Base-by-base conservation (phyloP, 1,140 invertebrate genomes). In the Aplysia californica region DNA sequence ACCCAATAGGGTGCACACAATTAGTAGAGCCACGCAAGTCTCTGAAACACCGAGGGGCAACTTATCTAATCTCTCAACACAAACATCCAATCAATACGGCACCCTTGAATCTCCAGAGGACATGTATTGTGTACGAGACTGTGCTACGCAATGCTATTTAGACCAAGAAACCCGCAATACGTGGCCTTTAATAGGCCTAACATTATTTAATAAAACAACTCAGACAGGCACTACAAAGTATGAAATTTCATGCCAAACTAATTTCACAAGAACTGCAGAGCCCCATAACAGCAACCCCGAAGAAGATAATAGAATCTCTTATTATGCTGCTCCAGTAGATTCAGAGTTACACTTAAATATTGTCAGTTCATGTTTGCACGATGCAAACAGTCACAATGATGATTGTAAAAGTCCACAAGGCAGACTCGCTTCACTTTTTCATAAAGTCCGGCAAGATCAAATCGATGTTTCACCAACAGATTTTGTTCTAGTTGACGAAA, bases 181-280 rank as follows among this genome's bases (percentile, higher is more conserved):
- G 44, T 10, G 44, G 44, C 44, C 44, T 10, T 15, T 50, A 50
- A n/a, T 50, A n/a, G 10, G 44, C 44, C 10, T 50, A 10, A 50
- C 10, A 50, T n/a, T n/a, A n/a, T n/a, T n/a, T n/a, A n/a, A n/a
- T n/a, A n/a, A n/a, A n/a, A n/a, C n/a, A n/a, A n/a, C n/a, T 10
- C 68, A 70, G n/a, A 70, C 68, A 18, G 2, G 2, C 10, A 21
- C 36, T 56, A 20, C 44, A 3, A 70, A 36, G 44, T 35, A 39
- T 35, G 68, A 70, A 70, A 58, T 70, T 4, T 70, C 68, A 1
- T 33, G 44, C 23, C 68, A 70, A 35, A 70, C 68, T n/a, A n/a
- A n/a, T n/a, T n/a, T n/a, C n/a, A n/a, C n/a, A n/a, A n/a, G n/a
- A n/a, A n/a, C n/a, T n/a, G n/a, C n/a, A n/a, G n/a, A n/a, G n/a